Evolutionary conservation across 2,113 vertebrate species (phyloP), one percentile per base, ranked within the genome.

Genomic region (Prochilodus magdalenae): DNA sequence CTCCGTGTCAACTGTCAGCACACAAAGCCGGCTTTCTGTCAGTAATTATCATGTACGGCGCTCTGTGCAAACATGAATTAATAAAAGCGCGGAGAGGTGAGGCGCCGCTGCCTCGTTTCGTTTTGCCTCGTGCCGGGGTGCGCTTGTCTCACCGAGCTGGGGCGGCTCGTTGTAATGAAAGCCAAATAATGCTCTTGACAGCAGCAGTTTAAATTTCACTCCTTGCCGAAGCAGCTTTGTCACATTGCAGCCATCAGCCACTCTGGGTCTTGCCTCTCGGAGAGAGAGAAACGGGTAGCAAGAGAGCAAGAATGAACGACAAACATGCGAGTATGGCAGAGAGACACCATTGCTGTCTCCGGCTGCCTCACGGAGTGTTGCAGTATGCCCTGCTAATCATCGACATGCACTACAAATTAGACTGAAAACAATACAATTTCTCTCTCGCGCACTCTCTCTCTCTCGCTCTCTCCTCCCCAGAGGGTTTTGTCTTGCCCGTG

Each of bases 201-300:
- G 87, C 82, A 83, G 84, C 77, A 86, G 89, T 89, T 92, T 88
- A 90, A 86, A 91, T 90, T 86, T 93, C 79, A 82, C 85, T 91
- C 83, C 84, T 86, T 49, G 6, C 82, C 79, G 83, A 36, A 83
- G 87, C 84, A 14, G 79, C 82, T 90, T 87, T 89, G 90, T 87
- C 88, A 88, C 86, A 77, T 83, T 75, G 81, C 86, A 85, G 83
- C 87, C 81, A 86, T 89, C 88, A 80, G 80, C 86, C 24, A 74
- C 88, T 85, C 79, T 87, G 84, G 84, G 75, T 80, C 77, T 81
- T 86, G 85, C 88, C 30, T 72, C 47, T 72, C 47, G 18, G 36
- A 72, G 87, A 66, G 36, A 72, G 29, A 30, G 0, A 53, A 73
- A 77, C 83, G 86, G 85, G 12, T 18, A 72, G 87, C 85, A 84